A percentile compares a stretch with the other conserved stretches of the same genome.
Conservation (phyloP, 2,797 vertebrate genomes). For the Sebastes baramenuke region DNA sequence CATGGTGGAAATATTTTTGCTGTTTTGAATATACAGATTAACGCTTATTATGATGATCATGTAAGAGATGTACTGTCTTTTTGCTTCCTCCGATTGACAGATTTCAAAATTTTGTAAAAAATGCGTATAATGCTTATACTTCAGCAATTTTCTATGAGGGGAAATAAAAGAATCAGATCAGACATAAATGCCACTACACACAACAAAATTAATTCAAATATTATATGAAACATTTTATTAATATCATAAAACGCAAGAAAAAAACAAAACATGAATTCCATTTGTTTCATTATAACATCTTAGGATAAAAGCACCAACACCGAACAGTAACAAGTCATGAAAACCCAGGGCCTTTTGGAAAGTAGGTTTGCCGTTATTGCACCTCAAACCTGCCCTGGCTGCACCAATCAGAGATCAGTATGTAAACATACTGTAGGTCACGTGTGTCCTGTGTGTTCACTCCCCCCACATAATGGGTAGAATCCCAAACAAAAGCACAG, state of each 20-base stretch:
- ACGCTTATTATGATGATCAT: background rate
- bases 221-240: slow-evolving; percentile 82
- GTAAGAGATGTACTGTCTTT: background rate
- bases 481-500: slow-evolving; percentile 26
- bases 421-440: slow-evolving; percentile 50
- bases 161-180: background rate
- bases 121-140: background rate
- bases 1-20: too few relatives aligned
- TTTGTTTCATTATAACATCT: slow-evolving; percentile 80
- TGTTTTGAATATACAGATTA: background rate
- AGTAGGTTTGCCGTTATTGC: slow-evolving; percentile 82
- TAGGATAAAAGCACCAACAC: slow-evolving; percentile 85
- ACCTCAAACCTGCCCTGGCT: slow-evolving; percentile 80
- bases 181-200: slow-evolving; percentile 20
- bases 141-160: background rate
- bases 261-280: slow-evolving; percentile 74
- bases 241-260: slow-evolving; percentile 78
- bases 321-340: slow-evolving; percentile 77
- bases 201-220: slow-evolving; percentile 45
- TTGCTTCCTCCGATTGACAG: background rate
- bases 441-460: background rate
- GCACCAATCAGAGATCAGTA: slow-evolving; percentile 59
- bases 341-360: slow-evolving; percentile 72
- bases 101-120: background rate
- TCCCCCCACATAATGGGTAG: background rate